Evolutionary conservation across 2,888 invertebrate species (phyloP), one percentile per base, ranked within the genome.

Genomic region (Mimumesa dahlbomi): DNA sequence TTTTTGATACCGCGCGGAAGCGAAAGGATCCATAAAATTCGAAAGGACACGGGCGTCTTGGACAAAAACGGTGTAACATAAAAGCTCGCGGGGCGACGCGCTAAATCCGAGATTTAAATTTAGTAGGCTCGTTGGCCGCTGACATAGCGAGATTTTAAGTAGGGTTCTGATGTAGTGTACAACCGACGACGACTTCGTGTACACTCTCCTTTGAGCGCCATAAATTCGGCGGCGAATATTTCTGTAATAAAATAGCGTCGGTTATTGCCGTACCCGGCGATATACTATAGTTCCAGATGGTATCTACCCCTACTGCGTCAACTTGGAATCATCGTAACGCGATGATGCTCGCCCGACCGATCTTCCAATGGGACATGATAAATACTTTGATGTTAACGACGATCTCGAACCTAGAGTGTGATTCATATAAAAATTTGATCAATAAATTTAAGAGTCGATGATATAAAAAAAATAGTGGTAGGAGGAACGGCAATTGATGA

Each of bases 161-260:
- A 50, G 38, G 13, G 21, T 7, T 38, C 38, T 52, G 38, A 52
- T 38, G 22, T 22, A 38, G 11, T 52, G 14, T 13, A 11, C 11
- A 11, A 34, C 34, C 7, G n/a, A 36, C 49, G 21, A 11, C 49
- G 38, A 52, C 50, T 38, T 11, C 45, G 11, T 22, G 40, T 42
- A 36, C 36, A 40, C 13, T 16, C 42, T n/a, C 0, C n/a, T n/a
- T n/a, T n/a, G 42, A 14, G 3, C 25, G 9, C 36, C 45, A 43
- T 61, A 54, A 66, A 66, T 62, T 62, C 18, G 38, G 14, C 29
- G 42, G 14, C 16, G 38, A 22, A 22, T 14, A 53, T 45, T 42
- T 46, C n/a, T 22, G 48, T 34, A 40, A 66, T 53, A 53, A 59
- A 61, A 59, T 40, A 59, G 59, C 40, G 48, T 29, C 52, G 42